These are phyloP conservation scores for Anoncus sp. DNA, from an alignment of 2,888 invertebrate species.

Conservation along the genomic window DNA sequence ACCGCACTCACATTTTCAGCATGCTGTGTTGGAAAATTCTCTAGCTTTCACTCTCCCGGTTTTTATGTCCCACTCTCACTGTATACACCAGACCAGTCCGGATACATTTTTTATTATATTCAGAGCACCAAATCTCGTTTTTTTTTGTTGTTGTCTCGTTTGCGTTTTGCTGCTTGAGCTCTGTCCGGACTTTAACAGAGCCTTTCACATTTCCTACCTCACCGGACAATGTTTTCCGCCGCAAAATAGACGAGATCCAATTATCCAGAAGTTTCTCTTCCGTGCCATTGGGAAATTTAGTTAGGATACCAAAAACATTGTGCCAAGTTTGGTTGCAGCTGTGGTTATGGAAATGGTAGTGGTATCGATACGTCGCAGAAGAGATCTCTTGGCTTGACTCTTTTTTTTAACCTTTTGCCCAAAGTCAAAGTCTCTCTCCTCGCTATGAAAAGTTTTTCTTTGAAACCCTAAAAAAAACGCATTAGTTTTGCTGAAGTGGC, in stretches of 20 bases:
- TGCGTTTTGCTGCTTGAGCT: neutral
- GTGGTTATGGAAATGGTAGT: too few relatives aligned
- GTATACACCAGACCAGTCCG: slow-evolving; percentile 19
- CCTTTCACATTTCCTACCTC: slow-evolving; percentile 3
- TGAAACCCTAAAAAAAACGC: slow-evolving; percentile 19
- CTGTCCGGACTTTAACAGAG: neutral
- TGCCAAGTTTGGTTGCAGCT: neutral
- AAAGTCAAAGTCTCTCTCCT: slow-evolving; percentile 17
- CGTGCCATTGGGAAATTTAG: neutral
- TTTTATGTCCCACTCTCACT: slow-evolving; percentile 19
- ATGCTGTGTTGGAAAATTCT: slow-evolving; percentile 41
- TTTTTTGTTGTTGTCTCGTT: neutral
- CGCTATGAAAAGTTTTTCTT: slow-evolving; percentile 34
- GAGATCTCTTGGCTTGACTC: neutral
- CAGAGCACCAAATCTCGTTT: slow-evolving; percentile 8
- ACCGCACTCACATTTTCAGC: slow-evolving; percentile 55
- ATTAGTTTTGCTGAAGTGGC: slow-evolving; percentile 8
- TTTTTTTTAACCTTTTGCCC: slow-evolving; percentile 3
- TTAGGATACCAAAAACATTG: neutral
- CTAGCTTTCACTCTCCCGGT: slow-evolving; percentile 32
- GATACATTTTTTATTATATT: slow-evolving; percentile 50
- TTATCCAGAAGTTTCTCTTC: slow-evolving; percentile 7
- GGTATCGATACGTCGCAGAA: neutral
- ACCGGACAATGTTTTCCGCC: neutral
- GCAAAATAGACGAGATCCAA: slow-evolving; percentile 7